Evolutionary conservation across 2,113 vertebrate species (phyloP).

Genomic region (Takifugu bimaculatus): DNA sequence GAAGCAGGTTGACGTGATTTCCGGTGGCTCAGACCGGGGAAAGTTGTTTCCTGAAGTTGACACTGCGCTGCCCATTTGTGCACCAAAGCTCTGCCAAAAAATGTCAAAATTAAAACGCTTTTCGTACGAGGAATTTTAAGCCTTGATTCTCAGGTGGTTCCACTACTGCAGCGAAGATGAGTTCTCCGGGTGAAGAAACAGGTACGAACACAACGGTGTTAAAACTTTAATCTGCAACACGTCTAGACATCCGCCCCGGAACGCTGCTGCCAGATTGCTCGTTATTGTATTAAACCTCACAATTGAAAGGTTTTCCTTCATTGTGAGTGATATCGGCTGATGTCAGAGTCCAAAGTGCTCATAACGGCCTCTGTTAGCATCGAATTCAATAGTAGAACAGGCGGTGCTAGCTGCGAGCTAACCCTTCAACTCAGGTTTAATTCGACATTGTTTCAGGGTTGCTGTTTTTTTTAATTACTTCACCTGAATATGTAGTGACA

Average conservation of each 20-base stretch:
- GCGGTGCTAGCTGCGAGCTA: constrained; percentile 36
- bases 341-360: background rate
- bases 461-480: too few species aligned
- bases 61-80: constrained; percentile 10
- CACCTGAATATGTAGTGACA: too few species aligned
- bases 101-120: constrained; percentile 6
- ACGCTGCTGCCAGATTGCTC: background rate
- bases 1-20: constrained; percentile 72
- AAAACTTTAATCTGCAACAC: constrained; percentile 10
- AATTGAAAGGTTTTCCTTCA: constrained; percentile 1
- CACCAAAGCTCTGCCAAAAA: background rate
- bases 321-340: constrained; percentile 11
- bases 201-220: constrained; percentile 29
- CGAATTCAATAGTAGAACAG: constrained; percentile 2
- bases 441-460: too few species aligned
- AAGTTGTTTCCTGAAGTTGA: constrained; percentile 78
- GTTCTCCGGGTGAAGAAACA: constrained; percentile 40
- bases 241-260: background rate
- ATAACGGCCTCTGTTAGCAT: constrained; percentile 41
- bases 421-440: background rate
- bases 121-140: background rate
- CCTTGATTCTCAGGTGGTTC: background rate
- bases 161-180: constrained; percentile 29
- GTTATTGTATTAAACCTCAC: background rate
- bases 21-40: constrained; percentile 73